Evolutionary conservation across 1,140 invertebrate species (phyloP).

Genomic region (Conus betulinus): DNA sequence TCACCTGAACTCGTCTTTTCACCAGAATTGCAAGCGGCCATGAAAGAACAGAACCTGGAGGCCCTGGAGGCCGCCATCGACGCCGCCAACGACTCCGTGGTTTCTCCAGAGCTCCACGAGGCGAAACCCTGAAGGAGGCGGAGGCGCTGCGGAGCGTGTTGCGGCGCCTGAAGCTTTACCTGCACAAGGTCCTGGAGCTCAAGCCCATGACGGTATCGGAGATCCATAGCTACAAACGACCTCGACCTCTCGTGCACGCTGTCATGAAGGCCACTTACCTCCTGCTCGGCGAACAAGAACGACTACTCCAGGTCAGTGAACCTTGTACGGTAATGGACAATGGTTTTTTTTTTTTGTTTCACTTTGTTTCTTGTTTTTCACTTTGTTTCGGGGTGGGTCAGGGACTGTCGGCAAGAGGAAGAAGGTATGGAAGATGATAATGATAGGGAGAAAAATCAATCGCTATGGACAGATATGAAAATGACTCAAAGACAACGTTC

Average conservation of each 20-base stretch:
- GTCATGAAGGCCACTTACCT: conserved; percentile 60
- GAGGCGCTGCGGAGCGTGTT: conserved; percentile 39
- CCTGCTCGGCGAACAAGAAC: conserved; percentile 50
- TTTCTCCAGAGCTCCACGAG: neutral
- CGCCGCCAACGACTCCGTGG: conserved; percentile 9
- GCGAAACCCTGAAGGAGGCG: conserved; percentile 39
- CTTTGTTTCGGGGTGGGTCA: neutral
- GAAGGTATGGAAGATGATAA: no score
- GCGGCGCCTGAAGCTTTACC: conserved; percentile 41
- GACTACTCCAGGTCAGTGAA: conserved; percentile 43
- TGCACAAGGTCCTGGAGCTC: conserved; percentile 49
- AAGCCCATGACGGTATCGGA: conserved; percentile 51
- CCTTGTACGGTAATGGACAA: no score
- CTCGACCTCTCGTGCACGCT: conserved; percentile 50
- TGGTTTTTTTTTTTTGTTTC: neutral
- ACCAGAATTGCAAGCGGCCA: conserved; percentile 33
- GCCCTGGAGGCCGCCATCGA: conserved; percentile 32
- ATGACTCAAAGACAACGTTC: no score
- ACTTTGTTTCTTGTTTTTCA: neutral
- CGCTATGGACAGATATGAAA: no score
- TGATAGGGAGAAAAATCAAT: no score
- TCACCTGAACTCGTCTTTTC: neutral
- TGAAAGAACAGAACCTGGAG: conserved; percentile 28
- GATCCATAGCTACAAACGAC: conserved; percentile 55
- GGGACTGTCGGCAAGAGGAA: neutral